Evolutionary conservation across 1,140 invertebrate species (phyloP), one percentile per base, ranked within the genome.

Genomic region (Eumaeus atala): DNA sequence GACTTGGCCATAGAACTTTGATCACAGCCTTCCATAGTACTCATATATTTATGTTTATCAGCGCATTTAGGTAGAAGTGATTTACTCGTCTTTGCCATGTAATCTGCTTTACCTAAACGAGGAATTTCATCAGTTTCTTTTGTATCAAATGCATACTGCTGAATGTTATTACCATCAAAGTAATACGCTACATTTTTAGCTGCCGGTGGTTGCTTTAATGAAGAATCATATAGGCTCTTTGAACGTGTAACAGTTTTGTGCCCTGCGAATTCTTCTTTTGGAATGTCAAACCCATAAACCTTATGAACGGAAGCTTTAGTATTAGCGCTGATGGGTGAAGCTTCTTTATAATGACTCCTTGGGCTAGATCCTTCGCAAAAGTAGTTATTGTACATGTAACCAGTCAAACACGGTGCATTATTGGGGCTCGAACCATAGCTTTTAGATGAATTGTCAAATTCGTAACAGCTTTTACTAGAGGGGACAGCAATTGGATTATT

Each of bases 381-480:
- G 56, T 83, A 87, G 62, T 87, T 83, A 56, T 88, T 87, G 61
- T 83, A 85, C 83, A 87, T 87, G 38, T 87, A 84, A 11, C 73
- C 72, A 7, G 67, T 75, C 54, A 87, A 81, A 60, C 78, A 74
- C 14, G 74, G 72, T 8, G 72, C 70, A 47, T 87, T 88, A 73
- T 91, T 91, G 2, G 90, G 90, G 80, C 90, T 91, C 2, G 88
- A 90, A 0, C 90, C 90, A 52, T 91, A 91, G 47, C 89, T 90
- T 70, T 91, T 91, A 0, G 90, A 90, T 8, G 78, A 67, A 54
- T 87, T 86, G 42, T 88, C 87, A 54, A 88, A 88, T 67, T 89
- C 87, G 47, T 89, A 88, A 52, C 87, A 89, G 59, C 87, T 89
- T 65, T 87, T 82, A 62, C 85, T 88, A 12, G 75, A 77, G 1